Conservation (phyloP, 2,797 vertebrate genomes). For the Anisognathus igniventris region DNA sequence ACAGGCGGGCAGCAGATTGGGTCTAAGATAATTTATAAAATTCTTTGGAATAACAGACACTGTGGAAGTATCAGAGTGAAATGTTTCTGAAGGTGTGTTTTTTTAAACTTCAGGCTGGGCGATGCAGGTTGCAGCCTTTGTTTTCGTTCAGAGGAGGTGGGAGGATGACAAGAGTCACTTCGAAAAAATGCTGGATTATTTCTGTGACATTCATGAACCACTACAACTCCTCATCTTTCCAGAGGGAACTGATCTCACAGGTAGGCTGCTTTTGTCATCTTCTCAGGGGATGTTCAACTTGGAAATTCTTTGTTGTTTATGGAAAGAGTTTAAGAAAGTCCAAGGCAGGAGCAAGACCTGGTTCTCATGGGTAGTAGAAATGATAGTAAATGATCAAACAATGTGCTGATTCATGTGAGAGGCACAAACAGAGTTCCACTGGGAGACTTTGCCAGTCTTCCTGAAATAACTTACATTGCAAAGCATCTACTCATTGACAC, state of each 20-base stretch:
- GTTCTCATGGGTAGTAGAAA: not conserved
- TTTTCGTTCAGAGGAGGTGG: conserved; percentile 95
- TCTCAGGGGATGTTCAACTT: fast-evolving
- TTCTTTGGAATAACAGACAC: not conserved
- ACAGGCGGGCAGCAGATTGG: not conserved
- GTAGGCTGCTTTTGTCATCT: conserved; percentile 63
- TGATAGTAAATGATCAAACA: not conserved
- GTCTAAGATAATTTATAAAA: not conserved
- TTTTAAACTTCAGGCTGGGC: conserved; percentile 87
- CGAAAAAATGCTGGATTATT: conserved; percentile 93
- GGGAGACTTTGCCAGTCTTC: not conserved
- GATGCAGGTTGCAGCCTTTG: conserved; percentile 95
- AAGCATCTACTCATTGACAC: not conserved
- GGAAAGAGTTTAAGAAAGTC: not conserved
- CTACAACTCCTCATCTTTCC: conserved; percentile 96
- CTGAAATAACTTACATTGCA: not conserved
- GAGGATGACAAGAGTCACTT: conserved; percentile 90
- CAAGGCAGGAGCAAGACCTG: not conserved
- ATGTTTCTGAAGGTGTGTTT: conserved; percentile 8
- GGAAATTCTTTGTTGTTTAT: not conserved
- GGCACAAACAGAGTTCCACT: not conserved
- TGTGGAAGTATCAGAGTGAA: not conserved
- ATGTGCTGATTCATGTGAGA: not conserved
- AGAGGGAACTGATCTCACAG: conserved; percentile 97
- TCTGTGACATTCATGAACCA: conserved; percentile 92